Evolutionary conservation across 2,888 invertebrate species (phyloP), one percentile per base, ranked within the genome.

Genomic region (Eilema griseolum): DNA sequence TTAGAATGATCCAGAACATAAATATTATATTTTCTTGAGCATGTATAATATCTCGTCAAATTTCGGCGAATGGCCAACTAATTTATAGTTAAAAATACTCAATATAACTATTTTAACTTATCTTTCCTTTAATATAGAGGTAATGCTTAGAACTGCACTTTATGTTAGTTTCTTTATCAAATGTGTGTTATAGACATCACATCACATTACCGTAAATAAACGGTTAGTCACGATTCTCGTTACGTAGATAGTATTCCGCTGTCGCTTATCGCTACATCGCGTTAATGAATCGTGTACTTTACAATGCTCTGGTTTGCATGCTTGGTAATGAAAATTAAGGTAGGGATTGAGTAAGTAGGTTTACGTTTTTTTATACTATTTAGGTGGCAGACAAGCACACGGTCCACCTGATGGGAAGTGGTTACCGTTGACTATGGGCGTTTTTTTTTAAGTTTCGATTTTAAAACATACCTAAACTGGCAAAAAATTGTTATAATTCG

Each of bases 181-280:
- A 72, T 71, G 60, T 66, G 70, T 66, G 71, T 69, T 70, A 70
- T 67, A 77, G 31, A 69, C 46, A 63, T 67, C 46, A 24, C 61
- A 26, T 20, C 41, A 56, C 74, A 66, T 56, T 73, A 67, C 65
- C 67, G 57, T 75, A 75, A 77, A 57, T 72, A 69, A 61, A 31
- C 63, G 37, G 59, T 11, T 33, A 66, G 72, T 78, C 78, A 79
- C 76, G 76, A 74, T 57, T 46, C 75, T 69, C 69, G 71, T 72
- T 74, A 70, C 65, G 56, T 61, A 69, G 56, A 71, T 71, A 61
- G 61, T 24, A 31, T 46, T 56, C 71, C 79, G 73, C 77, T 73
- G 33, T 26, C 77, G 64, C 79, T 75, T 79, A 80, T 81, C 81
- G 79, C 75, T 66, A 46, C 62, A 79, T 79, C 77, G 73, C 37